A percentile compares a stretch with the other conserved stretches of the same genome.
These are phyloP conservation scores for Lasioglossum malachurum DNA, from an alignment of 2,888 invertebrate species.

Conservation along the genomic window DNA sequence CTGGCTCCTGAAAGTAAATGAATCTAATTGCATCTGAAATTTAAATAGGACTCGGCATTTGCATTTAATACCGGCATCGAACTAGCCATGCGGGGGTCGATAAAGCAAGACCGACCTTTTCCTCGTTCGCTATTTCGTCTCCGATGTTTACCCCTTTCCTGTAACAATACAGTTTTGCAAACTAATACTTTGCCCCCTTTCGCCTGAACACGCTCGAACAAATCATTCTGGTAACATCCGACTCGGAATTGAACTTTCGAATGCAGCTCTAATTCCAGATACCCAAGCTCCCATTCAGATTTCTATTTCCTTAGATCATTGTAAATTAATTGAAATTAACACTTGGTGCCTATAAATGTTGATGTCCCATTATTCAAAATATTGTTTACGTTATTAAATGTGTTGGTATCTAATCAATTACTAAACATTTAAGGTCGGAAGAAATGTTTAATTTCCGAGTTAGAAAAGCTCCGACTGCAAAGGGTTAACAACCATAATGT, in stretches of 20 bases:
- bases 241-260: neutral
- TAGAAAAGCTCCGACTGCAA: no score
- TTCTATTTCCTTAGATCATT: neutral
- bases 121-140: neutral
- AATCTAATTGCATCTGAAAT: constrained; percentile 83
- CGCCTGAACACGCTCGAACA: neutral
- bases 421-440: no score
- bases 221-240: neutral
- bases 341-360: no score
- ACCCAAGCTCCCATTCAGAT: accelerated
- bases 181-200: neutral
- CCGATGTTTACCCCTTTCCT: neutral
- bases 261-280: neutral
- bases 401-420: no score
- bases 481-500: no score
- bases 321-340: no score
- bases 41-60: constrained; percentile 79
- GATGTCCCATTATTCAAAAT: no score
- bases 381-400: no score
- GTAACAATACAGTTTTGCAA: neutral
- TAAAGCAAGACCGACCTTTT: constrained; percentile 30
- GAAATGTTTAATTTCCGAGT: no score
- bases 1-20: constrained; percentile 77
- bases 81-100: constrained; percentile 74
- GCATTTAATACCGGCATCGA: constrained; percentile 79